Evolutionary conservation across 1,140 invertebrate genomes (phyloP), one percentile per base, ranked within the genome.

Genomic region (Plodia interpunctella): DNA sequence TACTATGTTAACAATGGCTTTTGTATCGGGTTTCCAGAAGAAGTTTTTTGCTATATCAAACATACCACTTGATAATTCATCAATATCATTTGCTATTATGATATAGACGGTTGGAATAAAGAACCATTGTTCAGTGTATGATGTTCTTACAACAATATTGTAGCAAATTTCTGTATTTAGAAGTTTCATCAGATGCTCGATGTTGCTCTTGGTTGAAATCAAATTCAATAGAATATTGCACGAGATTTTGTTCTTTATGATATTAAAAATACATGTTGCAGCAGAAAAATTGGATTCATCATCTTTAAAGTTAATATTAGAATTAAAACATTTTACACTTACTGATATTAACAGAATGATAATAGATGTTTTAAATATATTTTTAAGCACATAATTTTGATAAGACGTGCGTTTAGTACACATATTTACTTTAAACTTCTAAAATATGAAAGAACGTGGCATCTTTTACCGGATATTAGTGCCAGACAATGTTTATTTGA

Each of bases 21-120:
- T 59, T 9, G 68, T 74, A 63, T 49, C 57, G 3, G 76, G 72
- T 44, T 74, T 74, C 73, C 73, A 78, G 52, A 71, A 65, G 10
- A 66, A 19, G 35, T 79, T 70, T 49, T 55, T 70, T 32, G 59
- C 56, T 13, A 76, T 25, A 11, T 63, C n/a, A 8, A 49, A 15
- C 21, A 79, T 25, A 21, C 59, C 57, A 32, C 19, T 38, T 8
- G 35, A 49, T n/a, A 78, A 52, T 17, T 72, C 61, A 38, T 55
- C 13, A 15, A 59, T 50, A 19, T 70, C 21, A 59, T 66, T 51
- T 0, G 59, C 53, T 32, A 59, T 56, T 20, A 78, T 71, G 0
- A 78, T 11, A 44, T 78, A 76, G 17, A 67, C 38, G 8, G 60
- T 51, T n/a, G 65, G 68, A 55, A 8, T 59, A 18, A 71, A 30